Conservation (phyloP, 1,140 invertebrate genomes). For the Brachionus calyciflorus region DNA sequence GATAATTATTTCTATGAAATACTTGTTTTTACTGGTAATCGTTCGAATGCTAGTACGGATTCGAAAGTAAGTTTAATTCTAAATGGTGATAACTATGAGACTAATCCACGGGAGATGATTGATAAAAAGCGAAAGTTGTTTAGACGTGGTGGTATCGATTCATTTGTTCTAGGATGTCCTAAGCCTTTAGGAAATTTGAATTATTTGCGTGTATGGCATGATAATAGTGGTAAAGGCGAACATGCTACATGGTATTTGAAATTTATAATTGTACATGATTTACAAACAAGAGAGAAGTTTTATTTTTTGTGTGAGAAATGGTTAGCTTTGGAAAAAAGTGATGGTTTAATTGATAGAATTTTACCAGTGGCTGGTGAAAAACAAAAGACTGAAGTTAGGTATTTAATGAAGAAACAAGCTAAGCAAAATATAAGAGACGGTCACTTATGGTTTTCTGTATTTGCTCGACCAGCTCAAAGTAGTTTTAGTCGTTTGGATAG, state of each 20-base stretch:
- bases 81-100: conserved; percentile 44
- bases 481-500: conserved; percentile 25
- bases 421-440: conserved; percentile 15
- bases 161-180: conserved; percentile 63
- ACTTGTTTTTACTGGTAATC: conserved; percentile 54
- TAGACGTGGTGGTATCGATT: conserved; percentile 58
- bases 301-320: conserved; percentile 60
- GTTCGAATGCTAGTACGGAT: conserved; percentile 50
- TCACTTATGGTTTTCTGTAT: conserved; percentile 33
- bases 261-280: conserved; percentile 62
- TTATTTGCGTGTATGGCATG: conserved; percentile 65
- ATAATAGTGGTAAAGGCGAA: conserved; percentile 63
- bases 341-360: conserved; percentile 59
- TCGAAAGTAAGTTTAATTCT: conserved; percentile 47
- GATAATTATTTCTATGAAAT: conserved; percentile 54
- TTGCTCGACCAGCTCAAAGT: conserved; percentile 7
- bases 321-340: conserved; percentile 59
- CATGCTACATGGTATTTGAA: conserved; percentile 64
- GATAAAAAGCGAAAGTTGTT: conserved; percentile 48
- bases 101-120: background rate
- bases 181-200: conserved; percentile 61
- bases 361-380: conserved; percentile 48
- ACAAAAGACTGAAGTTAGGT: conserved; percentile 10
- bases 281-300: conserved; percentile 64
- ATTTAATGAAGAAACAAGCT: conserved; percentile 27